A percentile compares a stretch with the other conserved stretches of the same genome.
phyloP scores from a whole-genome alignment of 2,797 vertebrate genomes.

The Thripadectes ignobilis region DNA sequence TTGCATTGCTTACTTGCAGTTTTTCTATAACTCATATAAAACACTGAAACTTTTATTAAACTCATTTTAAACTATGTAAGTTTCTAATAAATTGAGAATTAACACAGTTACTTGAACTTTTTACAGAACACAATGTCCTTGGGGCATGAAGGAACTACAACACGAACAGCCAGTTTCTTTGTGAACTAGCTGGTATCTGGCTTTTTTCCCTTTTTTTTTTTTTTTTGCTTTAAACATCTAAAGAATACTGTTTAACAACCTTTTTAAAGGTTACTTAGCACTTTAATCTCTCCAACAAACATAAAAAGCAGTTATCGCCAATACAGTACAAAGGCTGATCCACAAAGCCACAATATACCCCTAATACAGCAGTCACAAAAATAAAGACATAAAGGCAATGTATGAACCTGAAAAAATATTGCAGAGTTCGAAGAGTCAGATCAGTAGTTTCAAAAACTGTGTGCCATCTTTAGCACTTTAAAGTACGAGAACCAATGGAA shows the following conservation, averaged over 20 bases:
- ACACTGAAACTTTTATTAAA: not conserved
- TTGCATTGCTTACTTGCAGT: not conserved
- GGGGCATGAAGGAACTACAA: not conserved
- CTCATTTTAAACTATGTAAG: not conserved
- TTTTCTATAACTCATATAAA: not conserved
- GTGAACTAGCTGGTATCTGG: not conserved
- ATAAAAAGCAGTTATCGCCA: not conserved
- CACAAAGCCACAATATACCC: not conserved
- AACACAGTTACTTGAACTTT: not conserved
- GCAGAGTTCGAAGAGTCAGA: not conserved
- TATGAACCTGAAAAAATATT: not conserved
- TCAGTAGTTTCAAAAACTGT: not conserved
- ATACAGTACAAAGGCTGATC: slow-evolving; percentile 18
- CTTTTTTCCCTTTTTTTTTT: not conserved
- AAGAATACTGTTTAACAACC: not conserved
- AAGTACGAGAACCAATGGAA: not conserved
- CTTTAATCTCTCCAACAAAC: slow-evolving; percentile 13
- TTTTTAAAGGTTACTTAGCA: not conserved
- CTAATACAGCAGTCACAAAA: not conserved
- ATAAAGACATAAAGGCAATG: not conserved
- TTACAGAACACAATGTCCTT: not conserved
- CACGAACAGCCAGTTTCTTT: not conserved
- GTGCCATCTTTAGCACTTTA: not conserved
- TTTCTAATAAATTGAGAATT: not conserved
- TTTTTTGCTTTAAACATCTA: not conserved